A percentile compares a stretch with the other conserved stretches of the same genome.
Evolutionary conservation across 2,888 invertebrate species (phyloP).

Genomic region (Hyposoter dolosus): DNA sequence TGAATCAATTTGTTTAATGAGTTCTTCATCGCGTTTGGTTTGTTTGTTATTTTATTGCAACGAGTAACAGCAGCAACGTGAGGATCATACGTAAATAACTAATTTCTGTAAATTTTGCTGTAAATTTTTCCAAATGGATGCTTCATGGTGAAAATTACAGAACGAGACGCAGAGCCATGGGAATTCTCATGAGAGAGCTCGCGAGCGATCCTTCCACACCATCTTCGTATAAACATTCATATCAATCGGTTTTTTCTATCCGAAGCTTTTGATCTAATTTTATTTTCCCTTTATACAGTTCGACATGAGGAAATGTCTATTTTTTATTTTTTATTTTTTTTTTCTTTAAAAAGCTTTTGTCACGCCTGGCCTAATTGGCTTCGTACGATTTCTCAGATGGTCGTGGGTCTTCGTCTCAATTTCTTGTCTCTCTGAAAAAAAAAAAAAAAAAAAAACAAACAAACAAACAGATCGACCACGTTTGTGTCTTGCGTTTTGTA

Average conservation of each 20-base stretch:
- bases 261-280: neutral
- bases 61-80: no score
- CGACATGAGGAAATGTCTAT: neutral
- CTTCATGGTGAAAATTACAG: no score
- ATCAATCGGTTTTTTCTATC: neutral
- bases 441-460: neutral
- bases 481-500: constrained; percentile 22
- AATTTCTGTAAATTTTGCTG: no score
- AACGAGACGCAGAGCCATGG: no score
- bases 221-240: neutral
- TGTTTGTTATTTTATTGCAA: no score
- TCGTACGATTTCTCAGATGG: constrained; percentile 30
- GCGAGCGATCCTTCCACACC: neutral
- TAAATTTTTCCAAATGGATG: no score
- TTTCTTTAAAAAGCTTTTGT: neutral
- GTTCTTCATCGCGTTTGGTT: no score
- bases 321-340: neutral
- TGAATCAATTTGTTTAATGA: no score
- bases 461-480: constrained; percentile 21
- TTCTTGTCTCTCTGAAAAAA: neutral
- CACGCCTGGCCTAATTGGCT: neutral
- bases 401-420: constrained; percentile 21
- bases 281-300: neutral
- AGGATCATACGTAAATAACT: no score
- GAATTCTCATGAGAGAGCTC: no score